Evolutionary conservation across 2,797 vertebrate genomes (phyloP).

Genomic region (Acipenser ruthenus): DNA sequence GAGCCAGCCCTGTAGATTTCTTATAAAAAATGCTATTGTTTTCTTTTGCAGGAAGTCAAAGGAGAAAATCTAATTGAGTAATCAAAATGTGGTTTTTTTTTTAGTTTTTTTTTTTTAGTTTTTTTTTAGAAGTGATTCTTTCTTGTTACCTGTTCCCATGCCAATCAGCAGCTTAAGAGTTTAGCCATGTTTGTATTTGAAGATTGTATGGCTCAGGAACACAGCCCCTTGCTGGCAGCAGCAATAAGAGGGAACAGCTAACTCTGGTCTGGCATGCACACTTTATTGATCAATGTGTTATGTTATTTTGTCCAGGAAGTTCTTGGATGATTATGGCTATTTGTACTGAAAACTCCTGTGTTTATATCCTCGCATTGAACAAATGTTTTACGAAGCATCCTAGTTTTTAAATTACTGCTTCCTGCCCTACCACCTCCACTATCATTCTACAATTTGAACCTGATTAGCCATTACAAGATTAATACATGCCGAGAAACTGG

Average conservation of each 20-base stretch:
- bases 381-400: conserved; percentile 13
- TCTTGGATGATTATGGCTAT: conserved; percentile 45
- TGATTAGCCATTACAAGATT: no score
- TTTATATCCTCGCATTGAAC: conserved; percentile 33
- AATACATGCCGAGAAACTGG: no score
- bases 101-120: conserved; percentile 26
- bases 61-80: conserved; percentile 67
- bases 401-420: conserved; percentile 3
- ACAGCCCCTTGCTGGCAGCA: conserved; percentile 49
- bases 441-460: no score
- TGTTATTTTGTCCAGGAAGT: conserved; percentile 34
- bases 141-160: conserved; percentile 64
- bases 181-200: conserved; percentile 71
- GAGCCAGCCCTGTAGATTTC: conserved; percentile 48
- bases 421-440: no score
- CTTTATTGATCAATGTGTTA: conserved; percentile 50
- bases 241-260: conserved; percentile 40
- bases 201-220: conserved; percentile 59
- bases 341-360: conserved; percentile 23
- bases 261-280: conserved; percentile 43
- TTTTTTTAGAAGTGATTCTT: conserved; percentile 64
- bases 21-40: conserved; percentile 48
- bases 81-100: conserved; percentile 50
- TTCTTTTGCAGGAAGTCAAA: conserved; percentile 44
- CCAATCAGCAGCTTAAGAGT: conserved; percentile 69